These are phyloP conservation scores for Acholoe squamosa DNA, from an alignment of 2,888 invertebrate genomes.

Conservation along the genomic window DNA sequence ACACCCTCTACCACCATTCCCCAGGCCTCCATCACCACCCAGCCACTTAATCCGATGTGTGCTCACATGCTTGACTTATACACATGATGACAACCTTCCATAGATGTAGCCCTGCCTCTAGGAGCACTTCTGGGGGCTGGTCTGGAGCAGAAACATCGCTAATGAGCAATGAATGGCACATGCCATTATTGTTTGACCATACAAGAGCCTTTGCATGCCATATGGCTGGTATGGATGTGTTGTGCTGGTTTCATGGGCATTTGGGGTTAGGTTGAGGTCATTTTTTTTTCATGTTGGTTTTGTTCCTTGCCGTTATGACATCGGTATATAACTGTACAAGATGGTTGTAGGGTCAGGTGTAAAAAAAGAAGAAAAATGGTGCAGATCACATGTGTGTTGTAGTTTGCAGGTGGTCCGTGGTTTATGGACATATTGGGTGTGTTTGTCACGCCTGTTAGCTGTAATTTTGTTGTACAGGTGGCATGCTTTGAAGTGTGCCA, in stretches of 20 bases:
- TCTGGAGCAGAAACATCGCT: not conserved
- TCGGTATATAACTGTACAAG: not conserved
- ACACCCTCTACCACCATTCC: not conserved
- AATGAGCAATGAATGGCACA: not conserved
- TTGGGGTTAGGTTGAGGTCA: not conserved
- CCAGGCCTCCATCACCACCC: not conserved
- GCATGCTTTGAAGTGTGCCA: too few relatives aligned
- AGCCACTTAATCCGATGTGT: slow-evolving; percentile 22
- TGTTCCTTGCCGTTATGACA: not conserved
- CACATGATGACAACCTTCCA: slow-evolving; percentile 20
- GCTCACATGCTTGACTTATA: slow-evolving; percentile 26
- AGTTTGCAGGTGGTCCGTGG: too few relatives aligned
- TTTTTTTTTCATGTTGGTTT: not conserved
- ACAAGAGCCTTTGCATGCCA: not conserved
- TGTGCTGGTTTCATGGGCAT: not conserved
- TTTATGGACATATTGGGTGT: too few relatives aligned
- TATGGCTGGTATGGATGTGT: not conserved
- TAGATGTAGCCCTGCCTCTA: not conserved
- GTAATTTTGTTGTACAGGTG: too few relatives aligned
- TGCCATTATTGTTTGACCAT: not conserved
- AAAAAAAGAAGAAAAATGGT: too few relatives aligned
- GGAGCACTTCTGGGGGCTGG: not conserved
- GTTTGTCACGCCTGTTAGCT: too few relatives aligned
- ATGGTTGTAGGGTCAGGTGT: too few relatives aligned
- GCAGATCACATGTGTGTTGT: too few relatives aligned